Evolutionary conservation across 2,797 vertebrate genomes (phyloP), one percentile per base, ranked within the genome.

Genomic region (Tenualosa ilisha): DNA sequence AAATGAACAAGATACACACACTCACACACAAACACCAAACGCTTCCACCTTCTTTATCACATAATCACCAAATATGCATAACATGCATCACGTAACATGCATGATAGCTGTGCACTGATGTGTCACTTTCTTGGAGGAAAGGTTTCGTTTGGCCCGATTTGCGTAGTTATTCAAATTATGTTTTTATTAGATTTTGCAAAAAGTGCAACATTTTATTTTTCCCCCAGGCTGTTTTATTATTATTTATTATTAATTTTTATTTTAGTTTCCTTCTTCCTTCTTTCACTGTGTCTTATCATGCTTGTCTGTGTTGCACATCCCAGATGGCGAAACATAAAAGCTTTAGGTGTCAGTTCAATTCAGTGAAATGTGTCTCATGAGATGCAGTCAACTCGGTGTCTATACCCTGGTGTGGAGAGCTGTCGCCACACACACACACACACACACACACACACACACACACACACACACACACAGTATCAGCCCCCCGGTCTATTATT

Each of bases 51-150:
- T 75, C 37, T 31, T 3, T 31, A 75, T 75, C 26, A 31, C 31
- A 31, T 31, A 31, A 31, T 31, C 31, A 31, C 31, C 31, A 31
- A 31, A 31, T 31, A 31, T 31, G 31, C 31, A 31, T 31, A 31
- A 31, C 31, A 31, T 31, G 31, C 31, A 31, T 31, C 68, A 37
- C 56, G 20, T 72, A 26, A 65, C n/a, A 3, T 40, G 68, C 37
- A 43, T 43, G 37, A 13, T 3, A 40, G 13, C 3, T 5, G 5
- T 75, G 37, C 6, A 1, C 6, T 43, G 68, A 31, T 37, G 11
- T 37, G 79, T 40, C 79, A 84, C 75, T 86, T 91, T 83, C 88
- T 90, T 84, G 84, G 79, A 37, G 46, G 49, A 85, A 20, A 85
- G 81, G 51, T 85, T 72, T 86, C 50, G 88, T 26, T 24, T 82